These are phyloP conservation scores for Subanguina moxae DNA, from an alignment of 1,140 invertebrate genomes.

Conservation along the genomic window DNA sequence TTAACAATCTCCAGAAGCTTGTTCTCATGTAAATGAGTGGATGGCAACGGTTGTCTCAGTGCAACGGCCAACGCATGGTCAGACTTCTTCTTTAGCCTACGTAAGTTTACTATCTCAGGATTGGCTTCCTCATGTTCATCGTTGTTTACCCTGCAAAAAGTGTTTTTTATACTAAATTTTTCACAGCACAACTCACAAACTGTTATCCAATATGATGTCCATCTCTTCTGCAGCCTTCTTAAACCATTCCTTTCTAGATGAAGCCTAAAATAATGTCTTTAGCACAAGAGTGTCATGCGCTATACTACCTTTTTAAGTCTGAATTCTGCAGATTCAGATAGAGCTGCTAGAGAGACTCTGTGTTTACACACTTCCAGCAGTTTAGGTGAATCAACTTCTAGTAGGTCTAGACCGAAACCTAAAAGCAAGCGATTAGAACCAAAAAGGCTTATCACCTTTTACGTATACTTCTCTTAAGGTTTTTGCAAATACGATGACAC, in stretches of 20 bases:
- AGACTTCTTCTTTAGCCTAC: slow-evolving; percentile 5
- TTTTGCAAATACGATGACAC: slow-evolving; percentile 77
- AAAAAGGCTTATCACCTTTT: background rate
- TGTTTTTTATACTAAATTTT: background rate
- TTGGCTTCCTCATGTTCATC: slow-evolving; percentile 3
- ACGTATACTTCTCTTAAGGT: slow-evolving; percentile 66
- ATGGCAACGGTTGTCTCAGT: background rate
- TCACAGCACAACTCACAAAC: slow-evolving; percentile 8
- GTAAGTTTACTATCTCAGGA: slow-evolving; percentile 17
- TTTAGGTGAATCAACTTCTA: slow-evolving; percentile 68
- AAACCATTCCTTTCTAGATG: slow-evolving; percentile 70
- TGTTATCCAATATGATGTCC: slow-evolving; percentile 79
- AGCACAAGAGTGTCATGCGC: slow-evolving; percentile 72
- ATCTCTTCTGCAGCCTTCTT: slow-evolving; percentile 76
- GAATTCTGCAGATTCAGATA: slow-evolving; percentile 74
- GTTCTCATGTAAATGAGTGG: background rate
- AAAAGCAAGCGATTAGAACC: slow-evolving; percentile 47
- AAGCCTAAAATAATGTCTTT: slow-evolving; percentile 62
- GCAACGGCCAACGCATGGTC: background rate
- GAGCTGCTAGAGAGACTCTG: slow-evolving; percentile 72
- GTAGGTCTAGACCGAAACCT: slow-evolving; percentile 76
- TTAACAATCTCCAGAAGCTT: too few relatives aligned
- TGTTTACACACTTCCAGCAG: slow-evolving; percentile 68
- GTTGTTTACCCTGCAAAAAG: background rate
- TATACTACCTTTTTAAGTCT: slow-evolving; percentile 64